A percentile compares a stretch with the other conserved stretches of the same genome.
These are phyloP conservation scores for Conchocele bisecta DNA, from an alignment of 2,888 invertebrate species.

Conservation along the genomic window DNA sequence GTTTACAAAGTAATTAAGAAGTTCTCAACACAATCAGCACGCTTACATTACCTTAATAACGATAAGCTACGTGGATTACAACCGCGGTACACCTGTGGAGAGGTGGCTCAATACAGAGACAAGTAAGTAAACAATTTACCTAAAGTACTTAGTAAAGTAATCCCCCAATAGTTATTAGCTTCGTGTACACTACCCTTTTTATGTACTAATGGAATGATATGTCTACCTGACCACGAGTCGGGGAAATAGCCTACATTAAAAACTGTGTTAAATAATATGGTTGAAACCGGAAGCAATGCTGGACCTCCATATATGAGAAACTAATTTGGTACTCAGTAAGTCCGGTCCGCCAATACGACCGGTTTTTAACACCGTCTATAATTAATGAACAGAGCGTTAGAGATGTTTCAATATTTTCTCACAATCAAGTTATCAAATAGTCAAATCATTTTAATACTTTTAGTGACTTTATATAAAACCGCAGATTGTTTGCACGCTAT, in stretches of 20 bases:
- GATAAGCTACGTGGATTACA: too few relatives aligned
- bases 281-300: not conserved
- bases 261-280: conserved; percentile 1
- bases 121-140: conserved; percentile 8
- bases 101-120: too few relatives aligned
- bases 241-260: conserved; percentile 2
- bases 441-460: too few relatives aligned
- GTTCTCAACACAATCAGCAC: too few relatives aligned
- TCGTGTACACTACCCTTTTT: not conserved
- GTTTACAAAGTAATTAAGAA: too few relatives aligned
- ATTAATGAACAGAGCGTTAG: too few relatives aligned
- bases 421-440: too few relatives aligned
- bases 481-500: too few relatives aligned
- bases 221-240: not conserved
- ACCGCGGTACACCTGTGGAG: too few relatives aligned
- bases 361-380: conserved; percentile 3
- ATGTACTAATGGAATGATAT: conserved; percentile 1
- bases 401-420: too few relatives aligned
- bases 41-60: too few relatives aligned
- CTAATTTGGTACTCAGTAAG: conserved; percentile 5
- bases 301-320: not conserved
- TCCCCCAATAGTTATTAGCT: conserved; percentile 3
- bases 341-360: conserved; percentile 6
- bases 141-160: not conserved
- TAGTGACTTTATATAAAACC: too few relatives aligned